Evolutionary conservation across 1,140 invertebrate species (phyloP).

Genomic region (Subanguina moxae): DNA sequence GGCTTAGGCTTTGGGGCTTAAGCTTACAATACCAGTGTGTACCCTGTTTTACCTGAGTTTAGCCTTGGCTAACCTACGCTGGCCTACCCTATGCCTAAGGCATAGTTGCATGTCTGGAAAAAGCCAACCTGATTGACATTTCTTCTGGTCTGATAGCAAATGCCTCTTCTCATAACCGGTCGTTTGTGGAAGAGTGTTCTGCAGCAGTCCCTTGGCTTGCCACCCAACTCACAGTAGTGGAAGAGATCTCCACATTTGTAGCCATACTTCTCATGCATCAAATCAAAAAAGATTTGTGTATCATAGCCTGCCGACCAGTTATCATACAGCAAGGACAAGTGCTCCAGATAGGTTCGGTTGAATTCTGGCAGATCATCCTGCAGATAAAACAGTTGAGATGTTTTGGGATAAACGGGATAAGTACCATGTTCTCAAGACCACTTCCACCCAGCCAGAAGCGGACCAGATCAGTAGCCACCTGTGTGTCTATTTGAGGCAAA

Average conservation of each 20-base stretch:
- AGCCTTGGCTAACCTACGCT: too few species aligned
- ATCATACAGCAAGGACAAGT: conserved; percentile 41
- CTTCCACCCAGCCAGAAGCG: conserved; percentile 50
- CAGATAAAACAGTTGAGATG: neutral
- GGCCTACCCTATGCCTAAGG: too few species aligned
- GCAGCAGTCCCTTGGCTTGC: conserved; percentile 39
- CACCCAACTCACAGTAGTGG: conserved; percentile 47
- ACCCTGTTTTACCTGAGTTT: too few species aligned
- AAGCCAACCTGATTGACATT: conserved; percentile 54
- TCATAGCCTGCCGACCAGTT: conserved; percentile 41
- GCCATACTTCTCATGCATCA: conserved; percentile 52
- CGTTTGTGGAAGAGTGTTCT: conserved; percentile 35
- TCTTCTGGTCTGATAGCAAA: conserved; percentile 50
- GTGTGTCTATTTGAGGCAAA: neutral
- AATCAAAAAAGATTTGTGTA: conserved; percentile 42
- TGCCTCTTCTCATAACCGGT: conserved; percentile 52
- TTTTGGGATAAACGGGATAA: neutral
- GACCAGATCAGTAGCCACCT: conserved; percentile 7
- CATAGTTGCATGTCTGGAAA: too few species aligned
- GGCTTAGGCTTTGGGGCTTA: too few species aligned
- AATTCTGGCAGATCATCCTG: conserved; percentile 32
- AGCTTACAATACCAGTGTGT: too few species aligned
- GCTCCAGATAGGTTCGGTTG: conserved; percentile 49
- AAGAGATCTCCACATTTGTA: conserved; percentile 56
- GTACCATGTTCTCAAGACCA: conserved; percentile 53